These are phyloP conservation scores for Anguilla obscura DNA, from an alignment of 2,797 vertebrate species.

Conservation along the genomic window DNA sequence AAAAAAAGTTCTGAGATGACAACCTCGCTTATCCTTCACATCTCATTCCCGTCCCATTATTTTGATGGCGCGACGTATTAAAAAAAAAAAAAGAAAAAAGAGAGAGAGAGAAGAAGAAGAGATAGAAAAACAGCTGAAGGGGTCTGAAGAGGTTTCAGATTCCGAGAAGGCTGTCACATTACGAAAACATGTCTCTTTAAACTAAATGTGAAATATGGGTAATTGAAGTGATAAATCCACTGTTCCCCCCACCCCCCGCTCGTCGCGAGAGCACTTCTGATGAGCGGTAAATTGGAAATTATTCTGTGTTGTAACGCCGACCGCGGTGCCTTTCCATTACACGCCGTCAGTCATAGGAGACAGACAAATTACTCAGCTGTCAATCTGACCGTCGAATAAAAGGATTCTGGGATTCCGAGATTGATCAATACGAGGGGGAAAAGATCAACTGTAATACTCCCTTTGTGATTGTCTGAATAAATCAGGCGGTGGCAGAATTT, in stretches of 20 bases:
- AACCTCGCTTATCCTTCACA: constrained; percentile 68
- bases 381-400: constrained; percentile 78
- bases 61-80: constrained; percentile 58
- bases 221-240: constrained; percentile 90
- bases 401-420: constrained; percentile 63
- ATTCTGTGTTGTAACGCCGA: constrained; percentile 81
- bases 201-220: constrained; percentile 94
- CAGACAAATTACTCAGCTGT: constrained; percentile 84
- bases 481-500: constrained; percentile 62
- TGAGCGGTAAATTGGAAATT: constrained; percentile 92
- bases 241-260: constrained; percentile 65
- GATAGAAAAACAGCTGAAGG: constrained; percentile 61
- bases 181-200: constrained; percentile 93
- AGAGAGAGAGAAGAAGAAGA: constrained; percentile 31
- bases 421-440: constrained; percentile 78
- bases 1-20: constrained; percentile 67
- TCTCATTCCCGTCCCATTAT: constrained; percentile 72
- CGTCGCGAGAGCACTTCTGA: constrained; percentile 78
- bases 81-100: constrained; percentile 49
- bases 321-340: constrained; percentile 85
- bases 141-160: constrained; percentile 83
- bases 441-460: constrained; percentile 54
- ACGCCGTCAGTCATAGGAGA: constrained; percentile 82
- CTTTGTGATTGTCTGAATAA: constrained; percentile 64
- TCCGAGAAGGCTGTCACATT: constrained; percentile 88